These are phyloP conservation scores for Garra rufa DNA, from an alignment of 2,113 vertebrate genomes.

Conservation along the genomic window DNA sequence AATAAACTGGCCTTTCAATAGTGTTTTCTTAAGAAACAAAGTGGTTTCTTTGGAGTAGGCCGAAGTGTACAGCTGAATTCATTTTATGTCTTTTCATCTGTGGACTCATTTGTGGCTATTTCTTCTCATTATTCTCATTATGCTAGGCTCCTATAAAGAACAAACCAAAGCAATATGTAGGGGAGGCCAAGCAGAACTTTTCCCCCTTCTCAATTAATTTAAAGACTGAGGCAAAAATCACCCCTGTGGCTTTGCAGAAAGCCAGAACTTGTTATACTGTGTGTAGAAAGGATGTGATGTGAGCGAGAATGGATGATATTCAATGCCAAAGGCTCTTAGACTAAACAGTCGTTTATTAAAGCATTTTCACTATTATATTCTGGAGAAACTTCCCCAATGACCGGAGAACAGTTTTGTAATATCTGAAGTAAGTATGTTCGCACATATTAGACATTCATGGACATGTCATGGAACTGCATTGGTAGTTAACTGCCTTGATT, in stretches of 20 bases:
- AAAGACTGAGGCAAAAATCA: background rate
- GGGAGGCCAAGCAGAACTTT: slow-evolving; percentile 40
- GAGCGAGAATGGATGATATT: background rate
- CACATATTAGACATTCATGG: background rate
- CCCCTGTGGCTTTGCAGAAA: background rate
- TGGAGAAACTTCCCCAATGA: background rate
- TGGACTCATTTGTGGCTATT: slow-evolving; percentile 24
- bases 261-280: background rate
- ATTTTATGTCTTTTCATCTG: slow-evolving; percentile 17
- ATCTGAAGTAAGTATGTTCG: background rate
- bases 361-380: too few relatives aligned
- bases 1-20: background rate
- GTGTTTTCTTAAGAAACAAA: background rate
- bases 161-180: slow-evolving; percentile 36
- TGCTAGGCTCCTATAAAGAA: slow-evolving; percentile 16
- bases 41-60: background rate
- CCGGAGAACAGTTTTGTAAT: background rate
- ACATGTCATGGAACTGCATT: background rate
- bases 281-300: background rate
- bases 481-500: background rate
- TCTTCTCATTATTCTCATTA: slow-evolving; percentile 45
- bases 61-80: background rate
- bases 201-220: slow-evolving; percentile 34
- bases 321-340: slow-evolving; percentile 4
- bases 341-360: background rate